Evolutionary conservation across 2,113 vertebrate species (phyloP).

Genomic region (Upupa epops): DNA sequence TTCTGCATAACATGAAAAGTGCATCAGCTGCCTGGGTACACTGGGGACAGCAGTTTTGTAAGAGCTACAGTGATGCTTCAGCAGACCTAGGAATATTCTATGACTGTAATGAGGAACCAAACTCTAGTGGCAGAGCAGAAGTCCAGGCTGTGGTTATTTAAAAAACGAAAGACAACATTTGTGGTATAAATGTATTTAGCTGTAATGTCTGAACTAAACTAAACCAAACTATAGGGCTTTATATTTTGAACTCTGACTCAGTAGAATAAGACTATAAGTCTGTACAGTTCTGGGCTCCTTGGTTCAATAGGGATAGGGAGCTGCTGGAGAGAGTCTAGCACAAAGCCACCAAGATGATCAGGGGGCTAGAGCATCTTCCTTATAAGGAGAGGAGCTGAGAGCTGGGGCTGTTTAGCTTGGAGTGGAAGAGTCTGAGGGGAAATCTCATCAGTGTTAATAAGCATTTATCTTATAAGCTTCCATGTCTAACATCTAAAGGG

Average conservation of each 20-base stretch:
- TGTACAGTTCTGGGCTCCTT: no score
- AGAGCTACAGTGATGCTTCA: not conserved
- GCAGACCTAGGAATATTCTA: not conserved
- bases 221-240: not conserved
- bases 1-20: not conserved
- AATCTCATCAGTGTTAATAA: no score
- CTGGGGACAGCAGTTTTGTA: not conserved
- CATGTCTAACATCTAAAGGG: no score
- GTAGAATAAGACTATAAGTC: not conserved
- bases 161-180: not conserved
- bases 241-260: not conserved
- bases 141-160: not conserved
- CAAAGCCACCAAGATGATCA: no score
- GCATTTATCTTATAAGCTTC: no score
- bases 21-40: not conserved
- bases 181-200: not conserved
- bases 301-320: no score
- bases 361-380: no score
- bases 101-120: not conserved
- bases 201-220: not conserved
- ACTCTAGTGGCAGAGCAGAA: not conserved
- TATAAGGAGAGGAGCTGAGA: no score
- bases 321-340: no score
- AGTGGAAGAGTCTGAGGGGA: no score
- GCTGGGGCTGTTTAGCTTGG: no score